Percentiles rank a stretch among this genome's conserved stretches.
These are phyloP conservation scores for Callorhinus ursinus DNA, from an alignment of 2,113 vertebrate genomes.

Conservation along the genomic window DNA sequence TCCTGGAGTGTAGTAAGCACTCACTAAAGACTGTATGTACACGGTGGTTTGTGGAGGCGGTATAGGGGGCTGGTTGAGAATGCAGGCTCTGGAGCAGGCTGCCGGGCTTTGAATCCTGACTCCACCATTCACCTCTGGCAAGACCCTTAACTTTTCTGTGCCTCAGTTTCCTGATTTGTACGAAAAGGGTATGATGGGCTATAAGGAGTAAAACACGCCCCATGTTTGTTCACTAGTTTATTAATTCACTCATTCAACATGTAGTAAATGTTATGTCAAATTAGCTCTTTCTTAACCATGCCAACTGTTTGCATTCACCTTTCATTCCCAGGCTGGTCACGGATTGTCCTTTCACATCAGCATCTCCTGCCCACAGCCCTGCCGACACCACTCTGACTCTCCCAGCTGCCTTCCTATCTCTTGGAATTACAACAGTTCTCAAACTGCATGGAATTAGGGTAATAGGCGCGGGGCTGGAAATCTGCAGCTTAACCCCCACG, in stretches of 20 bases:
- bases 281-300: not conserved
- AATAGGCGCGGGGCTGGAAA: not conserved
- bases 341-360: not conserved
- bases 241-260: not conserved
- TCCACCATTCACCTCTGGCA: not conserved
- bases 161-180: not conserved
- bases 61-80: not conserved
- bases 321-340: not conserved
- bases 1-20: not conserved
- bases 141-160: not conserved
- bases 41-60: not conserved
- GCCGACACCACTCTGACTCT: not conserved
- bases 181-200: not conserved
- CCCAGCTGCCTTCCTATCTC: not conserved
- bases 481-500: not conserved
- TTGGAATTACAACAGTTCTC: not conserved
- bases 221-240: not conserved
- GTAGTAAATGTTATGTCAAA: not conserved
- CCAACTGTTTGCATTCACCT: not conserved
- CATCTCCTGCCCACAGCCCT: not conserved
- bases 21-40: not conserved
- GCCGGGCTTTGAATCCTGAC: not conserved
- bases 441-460: not conserved
- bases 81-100: not conserved
- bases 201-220: not conserved